Evolutionary conservation across 1,140 invertebrate genomes (phyloP), one percentile per base, ranked within the genome.

Genomic region (Drosophila bocki): DNA sequence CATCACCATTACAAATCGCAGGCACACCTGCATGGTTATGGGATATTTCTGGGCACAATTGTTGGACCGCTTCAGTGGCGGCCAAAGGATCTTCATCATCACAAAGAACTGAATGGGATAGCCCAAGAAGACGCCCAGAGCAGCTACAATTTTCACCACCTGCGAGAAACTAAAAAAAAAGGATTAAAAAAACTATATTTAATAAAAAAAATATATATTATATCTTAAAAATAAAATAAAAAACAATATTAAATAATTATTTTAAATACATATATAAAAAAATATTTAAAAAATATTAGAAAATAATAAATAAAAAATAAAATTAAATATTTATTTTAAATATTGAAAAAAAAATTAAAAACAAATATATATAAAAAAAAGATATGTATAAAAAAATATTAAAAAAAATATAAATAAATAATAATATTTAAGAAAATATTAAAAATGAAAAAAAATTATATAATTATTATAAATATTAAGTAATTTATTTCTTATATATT

Each of bases 71-170:
- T 92, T 75, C 0, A 95, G 75, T 26, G 76, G 80, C 0, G 94
- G 94, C 95, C 95, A 96, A 26, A 95, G 93, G 37, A 96, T 95
- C 32, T 94, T 95, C 26, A 95, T 93, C 42, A 97, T 96, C 3
- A 98, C 96, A 91, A 98, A 98, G 80, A 98, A 96, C 93, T 98
- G 97, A 51, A 98, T 93, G n/a, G 96, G 95, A 93, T 97, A 98
- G 0, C 96, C 95, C 54, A 97, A 93, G 75, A 97, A 95, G 74
- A 98, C 96, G 17, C 96, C 96, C 7, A 96, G 51, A 0, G 96
- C 95, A 91, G 97, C 97, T 22, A 96, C 94, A 3, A 97, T 79
- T 93, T 95, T 93, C 57, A 95, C 93, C 74, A 94, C 88, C 76
- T 95, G 94, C 4, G 95, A 94, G 61, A 95, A 92, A 17, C 95